phyloP scores from a whole-genome alignment of 2,797 vertebrate species.

The Anomalospiza imberbis region DNA sequence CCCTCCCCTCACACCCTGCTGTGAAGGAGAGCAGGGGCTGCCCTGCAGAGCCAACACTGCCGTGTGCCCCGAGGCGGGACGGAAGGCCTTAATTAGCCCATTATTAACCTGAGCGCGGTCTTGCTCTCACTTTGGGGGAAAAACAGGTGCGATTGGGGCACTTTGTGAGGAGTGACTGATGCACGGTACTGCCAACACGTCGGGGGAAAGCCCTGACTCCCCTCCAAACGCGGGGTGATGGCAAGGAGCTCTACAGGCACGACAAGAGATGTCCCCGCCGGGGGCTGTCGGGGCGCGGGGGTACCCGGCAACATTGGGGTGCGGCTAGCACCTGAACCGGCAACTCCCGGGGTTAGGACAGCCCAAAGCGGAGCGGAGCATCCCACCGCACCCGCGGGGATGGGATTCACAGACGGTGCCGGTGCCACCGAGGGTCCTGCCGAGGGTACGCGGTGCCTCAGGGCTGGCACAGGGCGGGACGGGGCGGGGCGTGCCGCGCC shows the following conservation, averaged over 20 bases:
- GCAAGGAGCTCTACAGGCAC: rapidly evolving
- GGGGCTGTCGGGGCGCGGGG: neutral
- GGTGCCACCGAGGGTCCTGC: neutral
- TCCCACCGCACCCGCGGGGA: rapidly evolving
- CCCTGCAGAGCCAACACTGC: neutral
- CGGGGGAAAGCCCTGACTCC: neutral
- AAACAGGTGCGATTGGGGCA: neutral
- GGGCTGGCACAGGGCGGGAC: neutral
- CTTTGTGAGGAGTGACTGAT: rapidly evolving
- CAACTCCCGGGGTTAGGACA: too few species aligned
- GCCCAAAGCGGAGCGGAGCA: neutral
- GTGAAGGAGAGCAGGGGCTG: neutral
- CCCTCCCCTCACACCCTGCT: too few species aligned
- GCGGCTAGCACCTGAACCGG: too few species aligned
- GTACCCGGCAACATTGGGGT: rapidly evolving
- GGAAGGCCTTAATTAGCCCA: neutral
- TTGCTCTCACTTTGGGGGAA: neutral
- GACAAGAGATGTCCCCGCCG: neutral
- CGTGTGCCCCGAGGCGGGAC: too few species aligned
- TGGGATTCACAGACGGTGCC: rapidly evolving
- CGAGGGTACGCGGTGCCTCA: neutral
- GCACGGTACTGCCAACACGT: rapidly evolving
- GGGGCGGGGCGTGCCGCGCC: neutral
- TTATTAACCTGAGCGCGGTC: neutral
- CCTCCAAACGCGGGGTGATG: rapidly evolving